Base-by-base conservation (phyloP, 2,113 vertebrate species). In the Ciconia stormi region DNA sequence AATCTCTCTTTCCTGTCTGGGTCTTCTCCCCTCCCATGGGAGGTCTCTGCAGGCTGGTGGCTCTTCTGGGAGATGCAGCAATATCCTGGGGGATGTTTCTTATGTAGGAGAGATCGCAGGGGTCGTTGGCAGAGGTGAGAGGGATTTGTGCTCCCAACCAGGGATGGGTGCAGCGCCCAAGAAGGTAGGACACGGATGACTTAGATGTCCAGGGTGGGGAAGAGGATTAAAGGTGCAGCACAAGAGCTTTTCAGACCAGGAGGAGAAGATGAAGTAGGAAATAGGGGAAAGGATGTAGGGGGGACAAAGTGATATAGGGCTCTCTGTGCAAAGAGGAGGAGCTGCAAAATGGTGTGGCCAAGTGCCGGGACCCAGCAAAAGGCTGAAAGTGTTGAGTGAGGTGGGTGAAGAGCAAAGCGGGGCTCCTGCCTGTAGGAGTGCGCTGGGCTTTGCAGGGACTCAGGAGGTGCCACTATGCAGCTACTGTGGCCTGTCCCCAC, bases 131-230 rank as follows among this genome's bases (percentile, higher is more conserved):
- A 73, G 66, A 58, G 50, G 38, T 74, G 58, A 65, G 63, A 79
- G 50, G 46, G 30, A 20, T 87, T 58, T 82, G 66, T 79, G 66
- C 38, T 85, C 27, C 56, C 52, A 44, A 0, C 30, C 0, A 0
- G 52, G 61, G 17, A 30, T 0, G 2, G 27, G 16, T 72, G 16
- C 47, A 89, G 87, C 44, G 44, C 34, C 15, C 2, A 1, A 67
- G 78, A 67, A 66, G 17, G 6, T 3, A 55, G 59, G 53, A 46
- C 13, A 36, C 7, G 14, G 52, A 67, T 74, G 20, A 36, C 16
- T 87, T 82, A 38, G 58, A 62, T 47, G 18, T 38, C 16, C n/a
- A 56, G 66, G 4, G 6, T 46, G 49, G 22, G 20, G 59, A 90
- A 69, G 40, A 82, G 25, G 17, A 61, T 91, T 90, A 95, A 95